Percentiles rank a stretch among this genome's conserved stretches.
Evolutionary conservation across 2,113 vertebrate species (phyloP).

Genomic region (Rhegmatorhina hoffmannsi): DNA sequence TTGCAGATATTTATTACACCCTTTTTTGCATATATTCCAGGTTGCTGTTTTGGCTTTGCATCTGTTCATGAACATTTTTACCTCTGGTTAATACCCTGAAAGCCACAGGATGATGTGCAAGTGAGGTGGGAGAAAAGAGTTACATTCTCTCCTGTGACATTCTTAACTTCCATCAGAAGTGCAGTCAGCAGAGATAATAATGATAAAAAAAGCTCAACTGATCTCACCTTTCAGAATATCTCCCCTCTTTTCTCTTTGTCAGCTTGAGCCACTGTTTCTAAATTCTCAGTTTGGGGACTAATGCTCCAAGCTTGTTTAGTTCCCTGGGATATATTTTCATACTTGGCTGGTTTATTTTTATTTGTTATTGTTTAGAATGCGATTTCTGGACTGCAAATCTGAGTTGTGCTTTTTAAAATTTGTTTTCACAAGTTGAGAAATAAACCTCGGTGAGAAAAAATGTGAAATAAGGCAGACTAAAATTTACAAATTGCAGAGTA

Average conservation of each 20-base stretch:
- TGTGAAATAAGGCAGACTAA: not conserved
- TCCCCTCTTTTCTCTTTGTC: not conserved
- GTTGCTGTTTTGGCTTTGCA: not conserved
- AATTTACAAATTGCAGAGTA: not conserved
- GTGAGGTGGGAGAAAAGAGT: not conserved
- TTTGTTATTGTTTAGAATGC: not conserved
- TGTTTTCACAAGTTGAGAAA: not conserved
- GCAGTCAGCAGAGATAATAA: not conserved
- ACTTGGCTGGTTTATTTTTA: not conserved
- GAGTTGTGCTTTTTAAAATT: not conserved
- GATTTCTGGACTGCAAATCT: not conserved
- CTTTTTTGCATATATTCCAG: not conserved
- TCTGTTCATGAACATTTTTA: not conserved
- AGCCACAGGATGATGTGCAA: not conserved
- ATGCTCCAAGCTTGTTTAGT: accelerated
- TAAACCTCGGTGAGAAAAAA: not conserved
- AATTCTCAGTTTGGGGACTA: not conserved
- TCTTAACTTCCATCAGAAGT: not conserved
- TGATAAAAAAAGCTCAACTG: not conserved
- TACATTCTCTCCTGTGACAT: not conserved
- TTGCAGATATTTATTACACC: not conserved
- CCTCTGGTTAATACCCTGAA: not conserved
- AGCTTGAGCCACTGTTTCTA: not conserved
- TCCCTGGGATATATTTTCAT: not conserved
- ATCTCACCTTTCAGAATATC: not conserved